Evolutionary conservation across 2,888 invertebrate species (phyloP).

Genomic region (Meiosimyza platycephala): DNA sequence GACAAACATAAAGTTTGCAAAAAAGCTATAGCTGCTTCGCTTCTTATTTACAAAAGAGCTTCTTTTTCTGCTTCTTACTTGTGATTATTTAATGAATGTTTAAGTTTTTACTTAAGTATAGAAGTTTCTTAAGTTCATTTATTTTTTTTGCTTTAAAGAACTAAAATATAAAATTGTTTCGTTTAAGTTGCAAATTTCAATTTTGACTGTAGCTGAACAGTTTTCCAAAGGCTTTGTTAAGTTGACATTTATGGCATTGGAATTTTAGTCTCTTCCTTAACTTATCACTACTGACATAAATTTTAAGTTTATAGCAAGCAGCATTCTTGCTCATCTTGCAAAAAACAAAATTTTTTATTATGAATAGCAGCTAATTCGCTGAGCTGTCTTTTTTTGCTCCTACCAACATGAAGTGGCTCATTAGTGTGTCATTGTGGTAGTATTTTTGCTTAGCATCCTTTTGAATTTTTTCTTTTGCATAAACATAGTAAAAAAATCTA

Average conservation of each 20-base stretch:
- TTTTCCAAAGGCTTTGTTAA: no score
- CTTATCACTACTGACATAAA: no score
- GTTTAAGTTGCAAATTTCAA: no score
- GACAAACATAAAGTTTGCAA: background rate
- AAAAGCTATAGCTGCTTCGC: background rate
- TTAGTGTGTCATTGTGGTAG: conserved; percentile 1
- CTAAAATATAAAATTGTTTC: background rate
- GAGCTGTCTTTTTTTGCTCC: no score
- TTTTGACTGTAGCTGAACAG: no score
- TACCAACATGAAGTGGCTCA: background rate
- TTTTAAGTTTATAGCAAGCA: no score
- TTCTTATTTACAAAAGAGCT: background rate
- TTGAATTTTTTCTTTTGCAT: background rate
- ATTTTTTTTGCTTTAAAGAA: background rate
- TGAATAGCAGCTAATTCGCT: no score
- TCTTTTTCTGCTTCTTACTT: background rate
- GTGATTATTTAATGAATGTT: background rate
- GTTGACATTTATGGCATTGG: no score
- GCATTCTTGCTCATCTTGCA: no score
- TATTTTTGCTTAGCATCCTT: background rate
- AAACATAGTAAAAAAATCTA: no score
- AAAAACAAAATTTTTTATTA: no score
- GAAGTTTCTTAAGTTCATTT: background rate
- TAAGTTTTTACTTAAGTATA: background rate
- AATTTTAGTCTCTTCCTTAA: no score